Base-by-base conservation (phyloP, 2,888 invertebrate species). In the Hermaeophaga mercurialis region DNA sequence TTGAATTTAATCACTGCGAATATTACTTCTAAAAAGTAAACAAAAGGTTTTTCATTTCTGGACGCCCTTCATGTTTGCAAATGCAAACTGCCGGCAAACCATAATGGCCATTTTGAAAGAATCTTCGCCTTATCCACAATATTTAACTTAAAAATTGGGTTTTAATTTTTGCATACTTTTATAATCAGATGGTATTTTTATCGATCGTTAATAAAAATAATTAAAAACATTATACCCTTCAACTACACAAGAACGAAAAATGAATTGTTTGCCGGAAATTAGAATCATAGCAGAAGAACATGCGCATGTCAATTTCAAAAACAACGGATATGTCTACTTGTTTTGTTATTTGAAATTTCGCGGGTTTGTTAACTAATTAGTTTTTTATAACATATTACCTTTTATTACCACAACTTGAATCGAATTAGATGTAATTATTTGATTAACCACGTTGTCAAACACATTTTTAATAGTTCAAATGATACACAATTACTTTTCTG, bases 251-350 rank as follows among this genome's bases (percentile, higher is more conserved):
- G 54, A 66, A 65, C 60, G 57, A 65, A 68, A 67, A 66, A 64
- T 62, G 54, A 66, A 68, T 66, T 66, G 66, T 69, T 68, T 66
- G 66, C 68, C 68, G 69, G 67, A 69, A 66, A 61, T 63, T 38
- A 49, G 48, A 55, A 34, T 38, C 34, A 41, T 49, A 41, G 12
- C 5, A 15, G 18, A 31, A 49, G 33, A 18, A 31, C 38, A 24
- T 38, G 28, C 49, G 49, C 49, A 41, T 41, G 49, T 41, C 49
- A 49, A 49, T 41, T 22, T 31, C 9, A 41, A 14, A 41, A 11
- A 8, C 11, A 11, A 31, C 49, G 49, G 49, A 49, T 49, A 18
- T 47, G 11, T 11, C 17, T 45, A 28, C 17, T 48, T 38, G 26
- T 28, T 38, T 22, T 48, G n/a, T 26, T 12, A 28, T 45, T 33